phyloP scores from a whole-genome alignment of 2,797 vertebrate genomes.

The Chelon auratus region DNA sequence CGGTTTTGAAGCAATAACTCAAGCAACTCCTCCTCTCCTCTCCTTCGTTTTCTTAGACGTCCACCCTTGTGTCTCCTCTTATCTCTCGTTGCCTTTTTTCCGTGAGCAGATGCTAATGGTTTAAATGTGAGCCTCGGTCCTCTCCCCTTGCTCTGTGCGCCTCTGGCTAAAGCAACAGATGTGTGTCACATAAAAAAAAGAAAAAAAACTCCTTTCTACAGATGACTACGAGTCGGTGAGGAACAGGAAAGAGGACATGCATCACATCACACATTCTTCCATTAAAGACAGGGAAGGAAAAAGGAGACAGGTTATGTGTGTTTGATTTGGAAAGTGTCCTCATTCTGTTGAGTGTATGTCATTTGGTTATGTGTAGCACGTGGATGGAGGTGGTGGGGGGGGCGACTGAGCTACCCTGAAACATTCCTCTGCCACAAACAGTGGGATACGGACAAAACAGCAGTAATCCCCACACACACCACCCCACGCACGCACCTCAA shows the following conservation, averaged over 20 bases:
- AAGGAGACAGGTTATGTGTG: neutral
- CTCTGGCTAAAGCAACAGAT: slow-evolving; percentile 80
- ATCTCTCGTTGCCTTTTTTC: slow-evolving; percentile 55
- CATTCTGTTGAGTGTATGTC: slow-evolving; percentile 52
- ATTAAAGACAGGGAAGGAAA: slow-evolving; percentile 34
- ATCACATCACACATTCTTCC: slow-evolving; percentile 52
- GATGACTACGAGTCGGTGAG: slow-evolving; percentile 31
- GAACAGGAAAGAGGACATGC: slow-evolving; percentile 35
- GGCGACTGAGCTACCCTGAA: slow-evolving; percentile 47
- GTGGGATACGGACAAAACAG: slow-evolving; percentile 60
- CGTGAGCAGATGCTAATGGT: slow-evolving; percentile 55
- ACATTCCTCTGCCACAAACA: slow-evolving; percentile 69
- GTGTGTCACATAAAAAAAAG: slow-evolving; percentile 48
- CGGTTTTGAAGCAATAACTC: slow-evolving; percentile 2
- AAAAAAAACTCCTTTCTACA: slow-evolving; percentile 22
- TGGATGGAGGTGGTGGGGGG: slow-evolving; percentile 54
- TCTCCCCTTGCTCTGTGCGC: slow-evolving; percentile 41
- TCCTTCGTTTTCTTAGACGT: slow-evolving; percentile 50
- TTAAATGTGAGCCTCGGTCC: slow-evolving; percentile 53
- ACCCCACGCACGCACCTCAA: neutral
- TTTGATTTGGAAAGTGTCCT: slow-evolving; percentile 37
- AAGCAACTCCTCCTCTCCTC: neutral
- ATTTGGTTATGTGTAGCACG: slow-evolving; percentile 70
- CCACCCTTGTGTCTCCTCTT: slow-evolving; percentile 60
- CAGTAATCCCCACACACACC: slow-evolving; percentile 31